Evolutionary conservation across 2,797 vertebrate genomes (phyloP), one percentile per base, ranked within the genome.

Genomic region (Spondyliosoma cantharus): DNA sequence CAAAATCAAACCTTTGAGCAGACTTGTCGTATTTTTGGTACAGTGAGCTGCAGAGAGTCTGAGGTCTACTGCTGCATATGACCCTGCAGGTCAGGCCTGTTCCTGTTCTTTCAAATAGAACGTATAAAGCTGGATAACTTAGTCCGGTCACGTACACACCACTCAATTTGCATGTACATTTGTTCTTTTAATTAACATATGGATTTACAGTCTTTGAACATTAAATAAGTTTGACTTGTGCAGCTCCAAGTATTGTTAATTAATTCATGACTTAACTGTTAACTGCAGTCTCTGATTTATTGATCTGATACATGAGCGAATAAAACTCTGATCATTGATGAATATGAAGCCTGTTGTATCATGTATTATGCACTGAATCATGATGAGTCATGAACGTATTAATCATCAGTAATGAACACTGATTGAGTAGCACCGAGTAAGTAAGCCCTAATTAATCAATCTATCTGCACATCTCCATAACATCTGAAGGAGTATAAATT

Each of bases 401-500:
- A 12, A 52, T 8, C 27, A 25, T 52, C 17, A 61, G 13, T 62
- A 14, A n/a, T 20, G 48, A 62, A 16, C 14, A 4, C 7, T 52
- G 52, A 43, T 20, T 53, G 58, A 70, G 22, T 56, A 12, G 15
- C 25, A 11, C 8, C n/a, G 58, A 62, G 13, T 29, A 12, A 57
- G 11, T 19, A 42, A 53, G 24, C 63, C 45, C 27, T 60, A 22
- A 67, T 61, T 19, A 73, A 66, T 52, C 9, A 53, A 12, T 58
- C 32, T 32, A 25, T 53, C 53, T 50, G 29, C 45, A 45, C 15
- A 66, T 75, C 52, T 67, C 19, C 14, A 27, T 63, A 5, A 57
- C 78, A 75, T 75, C 14, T 42, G 54, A 65, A 73, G 25, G 20
- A 57, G 2, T n/a, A 20, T 45, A 19, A 64, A 61, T 68, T 11